Conservation (phyloP, 2,113 vertebrate species). For the Cyphomyrus plagiostoma region DNA sequence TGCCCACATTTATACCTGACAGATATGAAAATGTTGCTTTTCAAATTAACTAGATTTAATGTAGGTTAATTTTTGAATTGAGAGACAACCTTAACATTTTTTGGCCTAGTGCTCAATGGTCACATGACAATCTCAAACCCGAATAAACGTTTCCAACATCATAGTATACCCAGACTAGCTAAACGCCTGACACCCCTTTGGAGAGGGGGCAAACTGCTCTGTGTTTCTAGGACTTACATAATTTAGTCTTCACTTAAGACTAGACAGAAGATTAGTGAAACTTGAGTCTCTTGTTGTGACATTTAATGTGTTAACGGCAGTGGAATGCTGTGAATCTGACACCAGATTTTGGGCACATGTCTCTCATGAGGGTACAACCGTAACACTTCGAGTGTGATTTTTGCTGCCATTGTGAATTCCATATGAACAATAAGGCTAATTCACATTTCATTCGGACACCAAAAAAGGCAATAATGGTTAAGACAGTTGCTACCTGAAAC, state of each 20-base stretch:
- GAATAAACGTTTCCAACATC: not conserved
- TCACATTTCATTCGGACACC: not conserved
- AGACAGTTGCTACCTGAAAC: not conserved
- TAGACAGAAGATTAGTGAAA: not conserved
- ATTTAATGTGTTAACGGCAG: not conserved
- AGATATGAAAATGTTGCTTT: not conserved
- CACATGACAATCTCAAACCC: not conserved
- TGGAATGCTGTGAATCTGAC: not conserved
- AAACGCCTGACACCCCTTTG: not conserved
- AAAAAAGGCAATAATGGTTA: not conserved
- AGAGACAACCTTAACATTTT: not conserved
- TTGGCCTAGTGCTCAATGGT: not conserved
- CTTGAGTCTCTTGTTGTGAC: not conserved
- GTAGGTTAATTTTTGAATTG: not conserved
- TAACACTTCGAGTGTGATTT: not conserved
- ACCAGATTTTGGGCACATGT: not conserved
- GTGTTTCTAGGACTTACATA: not conserved
- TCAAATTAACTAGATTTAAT: not conserved
- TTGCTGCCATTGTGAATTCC: not conserved
- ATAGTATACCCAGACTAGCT: not conserved
- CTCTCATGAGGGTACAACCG: not conserved
- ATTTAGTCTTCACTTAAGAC: not conserved
- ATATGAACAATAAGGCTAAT: not conserved
- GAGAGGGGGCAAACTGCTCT: not conserved
- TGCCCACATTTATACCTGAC: not conserved